Base-by-base conservation (phyloP, 92 coral and sea anemone species). In the Palythoa caribaeorum region DNA sequence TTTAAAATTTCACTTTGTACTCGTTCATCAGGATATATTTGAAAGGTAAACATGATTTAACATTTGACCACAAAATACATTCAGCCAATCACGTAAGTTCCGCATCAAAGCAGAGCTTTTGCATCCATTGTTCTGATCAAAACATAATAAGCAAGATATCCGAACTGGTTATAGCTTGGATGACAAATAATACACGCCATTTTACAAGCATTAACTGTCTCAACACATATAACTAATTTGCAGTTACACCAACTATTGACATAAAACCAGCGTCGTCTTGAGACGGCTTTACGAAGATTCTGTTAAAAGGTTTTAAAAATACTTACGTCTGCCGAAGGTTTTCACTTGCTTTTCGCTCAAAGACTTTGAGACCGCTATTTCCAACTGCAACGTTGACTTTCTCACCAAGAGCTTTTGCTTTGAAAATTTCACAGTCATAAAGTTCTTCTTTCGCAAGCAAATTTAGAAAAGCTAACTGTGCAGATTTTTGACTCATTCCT, bases 251-350 rank as follows among this genome's bases (percentile, higher is more conserved):
- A 57, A 6, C 15, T 47, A 14, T 4, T 38, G 19, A 55, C 68
- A 78, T 1, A 4, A 37, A 16, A 35, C 6, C 68, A 78, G 70
- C 50, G 69, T 37, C 54, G 36, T 68, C 15, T 78, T 44, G 69
- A 20, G 66, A 39, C 8, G n/a, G 1, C 4, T 17, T 63, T 63
- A 17, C 6, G 20, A 63, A 17, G 9, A 35, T 17, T 17, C 20
- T 16, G 17, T 0, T 17, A 10, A 70, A 19, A 12, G 14, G 10
- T 53, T 39, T 53, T 76, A 70, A 21, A 65, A 12, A 13, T 68
- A 95, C 98, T 97, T 86, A 97, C 99, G 84, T 85, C 86, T 97
- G 98, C 79, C 94, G 94, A n/a, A 94, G 92, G 35, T 91, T 90
- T 66, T 94, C 95, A 75, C 90, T 90, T 44, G 91, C 52, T 89